phyloP scores from a whole-genome alignment of 2,888 invertebrate species.

The Hedya salicella region DNA sequence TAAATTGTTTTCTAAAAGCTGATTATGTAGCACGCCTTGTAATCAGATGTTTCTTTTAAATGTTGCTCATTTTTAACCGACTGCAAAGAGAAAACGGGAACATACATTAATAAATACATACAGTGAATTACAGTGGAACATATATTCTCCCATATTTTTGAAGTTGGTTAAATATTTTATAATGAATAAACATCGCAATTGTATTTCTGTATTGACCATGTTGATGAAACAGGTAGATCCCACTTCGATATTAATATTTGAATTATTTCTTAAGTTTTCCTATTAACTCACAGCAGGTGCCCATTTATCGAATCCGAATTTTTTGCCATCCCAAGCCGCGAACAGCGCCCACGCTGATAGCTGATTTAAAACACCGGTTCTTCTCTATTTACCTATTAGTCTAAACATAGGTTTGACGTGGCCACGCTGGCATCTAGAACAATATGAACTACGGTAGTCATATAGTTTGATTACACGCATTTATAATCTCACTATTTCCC shows the following conservation, averaged over 20 bases:
- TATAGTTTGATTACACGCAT: conserved; percentile 20
- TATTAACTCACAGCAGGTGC: conserved; percentile 29
- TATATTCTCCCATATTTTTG: too few relatives aligned
- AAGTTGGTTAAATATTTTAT: too few relatives aligned
- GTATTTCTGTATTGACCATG: too few relatives aligned
- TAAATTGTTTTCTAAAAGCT: background rate
- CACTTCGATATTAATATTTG: conserved; percentile 42
- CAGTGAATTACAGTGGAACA: too few relatives aligned
- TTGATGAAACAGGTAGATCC: too few relatives aligned
- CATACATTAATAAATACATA: too few relatives aligned
- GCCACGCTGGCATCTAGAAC: conserved; percentile 31
- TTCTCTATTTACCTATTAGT: conserved; percentile 41
- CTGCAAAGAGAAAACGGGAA: too few relatives aligned
- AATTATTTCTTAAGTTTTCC: conserved; percentile 14
- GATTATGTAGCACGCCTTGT: background rate
- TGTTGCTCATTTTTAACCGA: too few relatives aligned
- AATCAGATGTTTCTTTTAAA: background rate
- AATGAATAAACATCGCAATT: too few relatives aligned
- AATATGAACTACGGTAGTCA: conserved; percentile 21
- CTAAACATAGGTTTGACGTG: conserved; percentile 42
- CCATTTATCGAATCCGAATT: conserved; percentile 25
- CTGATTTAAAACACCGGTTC: conserved; percentile 59
- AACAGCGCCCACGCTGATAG: conserved; percentile 52
- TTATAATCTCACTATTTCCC: conserved; percentile 12
- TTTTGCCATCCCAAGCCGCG: conserved; percentile 38